A percentile compares a stretch with the other conserved stretches of the same genome.
phyloP scores from a whole-genome alignment of 1,140 invertebrate species.

The Choristoneura fumiferana region DNA sequence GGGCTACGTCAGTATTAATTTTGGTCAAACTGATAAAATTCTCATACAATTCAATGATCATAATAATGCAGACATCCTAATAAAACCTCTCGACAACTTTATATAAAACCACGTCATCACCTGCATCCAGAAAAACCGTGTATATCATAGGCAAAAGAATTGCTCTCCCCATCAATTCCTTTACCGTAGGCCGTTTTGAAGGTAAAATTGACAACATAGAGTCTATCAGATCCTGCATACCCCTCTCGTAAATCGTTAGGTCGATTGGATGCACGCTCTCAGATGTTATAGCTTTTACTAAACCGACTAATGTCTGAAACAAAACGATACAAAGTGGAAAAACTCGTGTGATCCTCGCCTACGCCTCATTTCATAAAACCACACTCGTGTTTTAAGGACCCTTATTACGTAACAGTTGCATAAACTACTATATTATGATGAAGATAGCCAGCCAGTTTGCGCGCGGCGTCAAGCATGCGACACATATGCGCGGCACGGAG shows the following conservation, averaged over 20 bases:
- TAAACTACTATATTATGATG: no score
- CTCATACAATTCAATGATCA: no score
- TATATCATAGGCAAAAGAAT: conserved; percentile 67
- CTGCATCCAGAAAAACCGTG: conserved; percentile 59
- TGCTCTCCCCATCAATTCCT: conserved; percentile 62
- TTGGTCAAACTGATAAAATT: no score
- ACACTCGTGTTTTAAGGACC: no score
- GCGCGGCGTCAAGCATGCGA: no score
- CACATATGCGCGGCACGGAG: no score
- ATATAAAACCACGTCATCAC: conserved; percentile 58
- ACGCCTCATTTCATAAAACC: no score
- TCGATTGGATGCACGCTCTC: conserved; percentile 75
- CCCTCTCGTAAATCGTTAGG: conserved; percentile 63
- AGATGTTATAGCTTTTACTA: conserved; percentile 76
- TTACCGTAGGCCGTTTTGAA: conserved; percentile 71
- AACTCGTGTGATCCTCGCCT: no score
- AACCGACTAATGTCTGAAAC: conserved; percentile 72
- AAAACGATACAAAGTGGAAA: conserved; percentile 19
- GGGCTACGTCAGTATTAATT: no score
- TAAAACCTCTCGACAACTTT: conserved; percentile 36
- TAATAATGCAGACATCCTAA: no score
- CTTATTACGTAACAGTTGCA: no score
- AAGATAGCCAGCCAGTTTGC: no score
- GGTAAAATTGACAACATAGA: conserved; percentile 75
- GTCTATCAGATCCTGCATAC: conserved; percentile 77